Evolutionary conservation across 2,797 vertebrate species (phyloP).

Genomic region (Mycteria americana): DNA sequence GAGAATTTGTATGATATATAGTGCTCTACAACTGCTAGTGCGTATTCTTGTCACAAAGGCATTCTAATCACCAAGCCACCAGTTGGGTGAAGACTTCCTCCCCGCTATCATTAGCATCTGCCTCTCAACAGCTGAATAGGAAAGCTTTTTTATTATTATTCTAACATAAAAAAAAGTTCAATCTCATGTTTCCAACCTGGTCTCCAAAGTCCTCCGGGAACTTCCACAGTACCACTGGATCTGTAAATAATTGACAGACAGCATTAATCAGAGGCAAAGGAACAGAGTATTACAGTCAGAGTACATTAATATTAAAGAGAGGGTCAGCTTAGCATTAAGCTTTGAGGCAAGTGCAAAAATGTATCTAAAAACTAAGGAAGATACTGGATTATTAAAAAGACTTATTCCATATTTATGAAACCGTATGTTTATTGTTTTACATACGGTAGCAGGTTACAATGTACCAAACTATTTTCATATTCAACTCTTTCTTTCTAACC

Average conservation of each 20-base stretch:
- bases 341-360: slow-evolving; percentile 75
- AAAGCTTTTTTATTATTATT: slow-evolving; percentile 67
- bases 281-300: slow-evolving; percentile 87
- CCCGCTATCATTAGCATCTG: slow-evolving; percentile 81
- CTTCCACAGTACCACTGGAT: slow-evolving; percentile 98
- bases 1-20: neutral
- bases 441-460: neutral
- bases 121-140: slow-evolving; percentile 74
- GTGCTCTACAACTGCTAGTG: slow-evolving; percentile 11
- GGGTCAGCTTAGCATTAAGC: slow-evolving; percentile 69
- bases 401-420: slow-evolving; percentile 53
- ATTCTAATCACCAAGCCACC: slow-evolving; percentile 84
- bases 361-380: slow-evolving; percentile 53
- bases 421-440: neutral
- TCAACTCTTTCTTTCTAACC: neutral
- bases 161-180: slow-evolving; percentile 73
- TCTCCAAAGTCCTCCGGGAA: slow-evolving; percentile 99
- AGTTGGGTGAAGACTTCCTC: slow-evolving; percentile 81
- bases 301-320: slow-evolving; percentile 93
- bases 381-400: slow-evolving; percentile 52
- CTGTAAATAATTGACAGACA: slow-evolving; percentile 98
- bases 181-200: slow-evolving; percentile 93
- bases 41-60: slow-evolving; percentile 82
- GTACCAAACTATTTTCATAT: neutral
- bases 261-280: slow-evolving; percentile 91